Evolutionary conservation across 2,113 vertebrate genomes (phyloP).

Genomic region (Coreoperca whiteheadi): DNA sequence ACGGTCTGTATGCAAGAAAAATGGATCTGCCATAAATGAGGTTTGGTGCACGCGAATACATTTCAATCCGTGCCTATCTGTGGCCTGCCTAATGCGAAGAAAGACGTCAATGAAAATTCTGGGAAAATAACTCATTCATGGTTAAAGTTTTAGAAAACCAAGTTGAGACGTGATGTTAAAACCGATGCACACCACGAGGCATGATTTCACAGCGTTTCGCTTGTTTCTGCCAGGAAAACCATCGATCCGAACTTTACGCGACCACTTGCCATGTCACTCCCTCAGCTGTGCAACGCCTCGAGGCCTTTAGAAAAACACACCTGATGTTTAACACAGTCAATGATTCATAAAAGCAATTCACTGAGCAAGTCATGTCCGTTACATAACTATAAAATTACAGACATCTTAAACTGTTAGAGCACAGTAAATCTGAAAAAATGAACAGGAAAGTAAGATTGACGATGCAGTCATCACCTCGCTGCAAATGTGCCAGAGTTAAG

Average conservation of each 20-base stretch:
- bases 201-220: neutral
- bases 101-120: slow-evolving; percentile 5
- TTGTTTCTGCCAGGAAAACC: neutral
- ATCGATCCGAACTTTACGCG: neutral
- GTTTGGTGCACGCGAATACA: slow-evolving; percentile 14
- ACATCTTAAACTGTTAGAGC: slow-evolving; percentile 55
- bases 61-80: slow-evolving; percentile 12
- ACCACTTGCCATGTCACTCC: neutral
- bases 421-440: slow-evolving; percentile 55
- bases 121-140: neutral
- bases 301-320: slow-evolving; percentile 59
- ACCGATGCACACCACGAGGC: neutral
- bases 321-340: slow-evolving; percentile 39
- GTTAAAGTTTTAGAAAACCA: neutral
- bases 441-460: slow-evolving; percentile 41
- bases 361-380: slow-evolving; percentile 46
- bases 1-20: slow-evolving; percentile 12
- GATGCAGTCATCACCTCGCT: slow-evolving; percentile 32
- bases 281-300: slow-evolving; percentile 29
- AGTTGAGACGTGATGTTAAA: neutral
- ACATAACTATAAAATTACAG: slow-evolving; percentile 61
- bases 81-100: slow-evolving; percentile 6
- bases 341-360: slow-evolving; percentile 44
- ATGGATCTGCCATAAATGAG: neutral
- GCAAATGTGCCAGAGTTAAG: slow-evolving; percentile 32